Conservation (phyloP, 2,113 vertebrate species). For the Istiophorus platypterus region DNA sequence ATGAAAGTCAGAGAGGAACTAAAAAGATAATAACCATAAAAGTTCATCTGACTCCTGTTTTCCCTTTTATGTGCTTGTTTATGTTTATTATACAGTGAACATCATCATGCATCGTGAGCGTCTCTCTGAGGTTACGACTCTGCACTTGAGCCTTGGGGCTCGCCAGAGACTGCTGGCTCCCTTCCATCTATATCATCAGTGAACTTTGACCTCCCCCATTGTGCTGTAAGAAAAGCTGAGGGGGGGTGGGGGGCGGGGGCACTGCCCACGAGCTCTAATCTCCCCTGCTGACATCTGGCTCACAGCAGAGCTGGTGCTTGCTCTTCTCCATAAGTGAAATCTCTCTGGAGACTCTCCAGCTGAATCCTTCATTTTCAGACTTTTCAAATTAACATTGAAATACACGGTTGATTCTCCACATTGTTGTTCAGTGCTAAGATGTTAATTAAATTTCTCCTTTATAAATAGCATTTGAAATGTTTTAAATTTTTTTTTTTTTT, state of each 20-base stretch:
- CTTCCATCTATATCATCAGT: conserved; percentile 15
- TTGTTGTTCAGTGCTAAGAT: too few relatives aligned
- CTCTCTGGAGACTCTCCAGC: background rate
- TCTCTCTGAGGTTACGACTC: conserved; percentile 28
- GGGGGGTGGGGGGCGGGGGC: background rate
- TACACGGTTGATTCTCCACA: too few relatives aligned
- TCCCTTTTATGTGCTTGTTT: background rate
- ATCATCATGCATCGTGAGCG: background rate
- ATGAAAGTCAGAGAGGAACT: too few relatives aligned
- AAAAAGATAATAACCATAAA: background rate
- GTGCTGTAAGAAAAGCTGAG: conserved; percentile 3
- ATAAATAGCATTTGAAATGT: too few relatives aligned
- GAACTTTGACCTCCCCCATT: conserved; percentile 47
- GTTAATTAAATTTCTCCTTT: too few relatives aligned
- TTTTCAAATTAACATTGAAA: too few relatives aligned
- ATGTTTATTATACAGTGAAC: background rate
- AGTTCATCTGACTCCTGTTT: background rate
- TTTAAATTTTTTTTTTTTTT: too few relatives aligned
- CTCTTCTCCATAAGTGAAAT: background rate
- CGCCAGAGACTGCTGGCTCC: background rate
- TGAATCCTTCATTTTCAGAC: background rate
- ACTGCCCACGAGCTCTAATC: background rate
- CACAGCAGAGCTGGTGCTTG: conserved; percentile 8
- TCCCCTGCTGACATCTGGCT: conserved; percentile 30
- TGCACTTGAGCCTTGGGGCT: background rate